phyloP scores from a whole-genome alignment of 2,888 invertebrate species.

The Lasiommata megera region DNA sequence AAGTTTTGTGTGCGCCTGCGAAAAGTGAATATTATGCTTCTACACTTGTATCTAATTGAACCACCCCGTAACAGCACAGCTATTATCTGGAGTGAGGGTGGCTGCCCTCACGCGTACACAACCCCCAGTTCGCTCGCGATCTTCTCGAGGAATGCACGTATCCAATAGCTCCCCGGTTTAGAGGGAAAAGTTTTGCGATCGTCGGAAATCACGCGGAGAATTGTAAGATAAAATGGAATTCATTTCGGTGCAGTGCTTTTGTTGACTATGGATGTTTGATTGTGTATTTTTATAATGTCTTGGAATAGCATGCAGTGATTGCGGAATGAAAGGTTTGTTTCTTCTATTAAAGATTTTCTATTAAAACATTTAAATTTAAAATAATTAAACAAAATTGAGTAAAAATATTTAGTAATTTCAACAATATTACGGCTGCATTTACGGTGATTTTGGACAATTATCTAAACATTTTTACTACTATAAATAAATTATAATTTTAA shows the following conservation, averaged over 20 bases:
- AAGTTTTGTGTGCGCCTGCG: conserved; percentile 6
- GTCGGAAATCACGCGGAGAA: conserved; percentile 9
- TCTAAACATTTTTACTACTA: too few species aligned
- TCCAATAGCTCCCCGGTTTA: conserved; percentile 36
- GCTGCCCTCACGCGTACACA: conserved; percentile 16
- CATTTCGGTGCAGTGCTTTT: conserved; percentile 44
- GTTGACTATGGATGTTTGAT: conserved; percentile 19
- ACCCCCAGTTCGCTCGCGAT: conserved; percentile 48
- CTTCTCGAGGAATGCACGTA: conserved; percentile 44
- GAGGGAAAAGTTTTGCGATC: conserved; percentile 65
- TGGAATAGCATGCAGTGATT: conserved; percentile 40
- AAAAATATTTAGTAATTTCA: too few species aligned
- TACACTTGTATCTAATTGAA: conserved; percentile 32
- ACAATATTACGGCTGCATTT: too few species aligned
- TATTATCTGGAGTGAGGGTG: conserved; percentile 31
- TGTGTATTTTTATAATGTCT: conserved; percentile 33
- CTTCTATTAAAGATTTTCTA: background rate
- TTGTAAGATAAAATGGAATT: background rate
- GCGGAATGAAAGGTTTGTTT: conserved; percentile 59
- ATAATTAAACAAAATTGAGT: too few species aligned
- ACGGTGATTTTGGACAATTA: too few species aligned
- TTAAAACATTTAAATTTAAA: background rate
- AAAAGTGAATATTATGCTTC: conserved; percentile 25
- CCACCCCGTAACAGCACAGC: conserved; percentile 32
- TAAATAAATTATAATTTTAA: too few species aligned